phyloP scores from a whole-genome alignment of 2,888 invertebrate species.

The Koerneria pararmatus region DNA sequence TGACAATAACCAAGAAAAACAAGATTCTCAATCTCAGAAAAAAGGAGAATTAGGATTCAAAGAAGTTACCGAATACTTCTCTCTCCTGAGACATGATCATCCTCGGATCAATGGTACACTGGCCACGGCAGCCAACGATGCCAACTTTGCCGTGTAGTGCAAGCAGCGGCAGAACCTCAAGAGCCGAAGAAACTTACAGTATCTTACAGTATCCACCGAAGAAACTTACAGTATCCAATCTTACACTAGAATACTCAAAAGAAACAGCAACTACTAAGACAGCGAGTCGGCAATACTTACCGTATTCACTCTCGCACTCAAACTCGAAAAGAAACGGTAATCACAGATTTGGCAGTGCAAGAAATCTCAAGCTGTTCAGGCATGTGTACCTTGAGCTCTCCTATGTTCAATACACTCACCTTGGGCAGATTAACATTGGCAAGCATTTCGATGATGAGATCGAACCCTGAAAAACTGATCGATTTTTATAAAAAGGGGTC shows the following conservation, averaged over 20 bases:
- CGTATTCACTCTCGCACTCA: too few relatives aligned
- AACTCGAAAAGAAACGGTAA: too few relatives aligned
- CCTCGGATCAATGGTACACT: conserved; percentile 61
- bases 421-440: conserved; percentile 67
- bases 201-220: too few relatives aligned
- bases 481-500: too few relatives aligned
- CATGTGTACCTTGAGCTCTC: neutral
- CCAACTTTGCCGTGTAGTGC: conserved; percentile 36
- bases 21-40: conserved; percentile 29
- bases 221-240: too few relatives aligned
- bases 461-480: conserved; percentile 60
- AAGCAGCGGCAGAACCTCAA: conserved; percentile 24
- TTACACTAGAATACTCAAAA: too few relatives aligned
- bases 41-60: conserved; percentile 51
- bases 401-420: conserved; percentile 60
- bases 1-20: too few relatives aligned
- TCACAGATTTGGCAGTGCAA: too few relatives aligned
- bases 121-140: conserved; percentile 63
- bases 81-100: conserved; percentile 61
- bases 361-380: neutral
- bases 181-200: conserved; percentile 26
- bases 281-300: too few relatives aligned
- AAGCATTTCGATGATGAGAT: conserved; percentile 67
- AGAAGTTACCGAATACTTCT: conserved; percentile 61
- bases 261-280: too few relatives aligned